Evolutionary conservation across 2,797 vertebrate genomes (phyloP).

Genomic region (Catamblyrhynchus diadema): DNA sequence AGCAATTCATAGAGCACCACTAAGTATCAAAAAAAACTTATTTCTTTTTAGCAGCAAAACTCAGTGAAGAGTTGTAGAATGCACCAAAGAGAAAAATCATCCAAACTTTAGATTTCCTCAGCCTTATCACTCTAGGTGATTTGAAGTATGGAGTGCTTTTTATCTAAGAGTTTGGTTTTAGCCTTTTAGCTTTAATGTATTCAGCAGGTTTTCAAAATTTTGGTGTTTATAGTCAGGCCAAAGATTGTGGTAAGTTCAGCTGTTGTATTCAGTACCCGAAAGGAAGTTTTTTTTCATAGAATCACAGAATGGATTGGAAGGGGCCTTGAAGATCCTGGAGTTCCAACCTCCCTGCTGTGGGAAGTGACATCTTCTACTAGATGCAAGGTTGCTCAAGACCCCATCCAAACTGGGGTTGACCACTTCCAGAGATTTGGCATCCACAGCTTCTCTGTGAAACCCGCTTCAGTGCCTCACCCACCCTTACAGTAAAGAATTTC

Average conservation of each 20-base stretch:
- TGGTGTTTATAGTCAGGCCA: neutral
- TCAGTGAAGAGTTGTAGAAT: neutral
- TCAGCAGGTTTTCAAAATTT: neutral
- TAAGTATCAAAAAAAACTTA: neutral
- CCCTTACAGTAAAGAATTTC: neutral
- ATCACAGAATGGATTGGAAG: neutral
- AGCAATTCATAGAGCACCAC: neutral
- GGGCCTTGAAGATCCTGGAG: neutral
- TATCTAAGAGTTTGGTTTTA: neutral
- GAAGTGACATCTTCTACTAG: neutral
- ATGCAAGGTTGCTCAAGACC: neutral
- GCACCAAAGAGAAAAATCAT: neutral
- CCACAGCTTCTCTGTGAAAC: neutral
- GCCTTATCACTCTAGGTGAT: neutral
- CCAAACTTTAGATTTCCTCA: neutral
- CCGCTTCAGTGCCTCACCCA: neutral
- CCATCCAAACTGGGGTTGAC: too few relatives aligned
- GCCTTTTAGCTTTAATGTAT: neutral
- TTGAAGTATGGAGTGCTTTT: neutral
- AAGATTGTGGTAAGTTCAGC: neutral
- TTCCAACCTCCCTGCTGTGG: accelerated
- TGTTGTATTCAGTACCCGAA: neutral
- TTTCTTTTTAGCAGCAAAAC: neutral
- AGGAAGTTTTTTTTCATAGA: neutral
- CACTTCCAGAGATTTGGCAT: neutral